Evolutionary conservation across 1,140 invertebrate species (phyloP), one percentile per base, ranked within the genome.

Genomic region (Chelonus insularis): DNA sequence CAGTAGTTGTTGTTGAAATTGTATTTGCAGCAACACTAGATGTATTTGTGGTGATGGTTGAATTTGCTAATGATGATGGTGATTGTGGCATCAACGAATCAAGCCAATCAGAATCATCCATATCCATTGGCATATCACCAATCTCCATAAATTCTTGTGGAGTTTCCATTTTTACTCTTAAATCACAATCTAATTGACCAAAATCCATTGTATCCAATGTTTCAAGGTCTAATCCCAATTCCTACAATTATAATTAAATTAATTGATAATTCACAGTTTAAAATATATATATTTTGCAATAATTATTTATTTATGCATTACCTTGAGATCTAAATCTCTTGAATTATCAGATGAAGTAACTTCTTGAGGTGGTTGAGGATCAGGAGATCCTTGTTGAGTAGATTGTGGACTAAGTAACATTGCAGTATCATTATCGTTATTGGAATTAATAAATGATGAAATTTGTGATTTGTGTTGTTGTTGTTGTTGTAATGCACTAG

Each of bases 91-190:
- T 84, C 36, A 90, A 78, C 1, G 86, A 86, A 57, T 91, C 89
- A 39, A 92, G 73, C 89, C 89, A 91, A 68, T 89, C 87, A 0
- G 86, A 80, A 66, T 86, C 85, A 65, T 91, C 89, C 75, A 90
- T 89, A 66, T 89, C 88, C 86, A 88, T 89, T 0, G 84, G 80
- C 70, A 86, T 82, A 9, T 82, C 78, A 7, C 75, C 76, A 4
- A 82, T 78, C 39, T 82, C 80, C 75, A 80, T 81, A 3, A 83
- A 58, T 57, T 85, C 83, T 47, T 77, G 74, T 0, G 72, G 69
- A 0, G 70, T 58, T 62, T 78, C 77, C 71, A 78, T 77, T 57
- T 81, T 79, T 0, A 78, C 74, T 2, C 74, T 79, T 0, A 83
- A 64, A 43, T 84, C 83, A 60, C 83, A 84, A 1, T 84, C 82